These are phyloP conservation scores for Clytia hemisphaerica DNA, from an alignment of 30 jellyfish, hydroid and myxozoan species.

Conservation along the genomic window DNA sequence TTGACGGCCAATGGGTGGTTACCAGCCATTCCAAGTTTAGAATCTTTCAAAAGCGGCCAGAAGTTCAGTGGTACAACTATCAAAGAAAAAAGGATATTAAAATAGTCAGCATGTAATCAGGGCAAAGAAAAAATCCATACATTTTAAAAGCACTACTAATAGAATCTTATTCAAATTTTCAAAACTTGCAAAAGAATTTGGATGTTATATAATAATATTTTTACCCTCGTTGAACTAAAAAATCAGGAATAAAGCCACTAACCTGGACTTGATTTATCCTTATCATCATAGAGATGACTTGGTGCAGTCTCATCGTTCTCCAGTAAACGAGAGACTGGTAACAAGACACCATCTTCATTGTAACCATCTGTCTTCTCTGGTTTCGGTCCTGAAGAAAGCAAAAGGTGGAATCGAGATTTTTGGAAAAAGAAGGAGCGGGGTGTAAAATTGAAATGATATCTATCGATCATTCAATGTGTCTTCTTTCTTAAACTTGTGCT, in stretches of 20 bases:
- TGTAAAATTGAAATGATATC: background rate
- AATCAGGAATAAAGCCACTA: too few relatives aligned
- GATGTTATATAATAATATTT: too few relatives aligned
- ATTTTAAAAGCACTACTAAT: too few relatives aligned
- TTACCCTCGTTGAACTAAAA: too few relatives aligned
- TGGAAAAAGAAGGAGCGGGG: background rate
- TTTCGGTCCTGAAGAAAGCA: conserved; percentile 66
- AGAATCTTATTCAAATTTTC: background rate
- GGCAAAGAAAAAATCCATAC: background rate
- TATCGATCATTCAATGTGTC: background rate
- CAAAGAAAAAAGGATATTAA: background rate
- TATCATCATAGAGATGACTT: conserved; percentile 43
- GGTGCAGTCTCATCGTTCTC: conserved; percentile 67
- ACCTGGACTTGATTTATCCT: conserved; percentile 42
- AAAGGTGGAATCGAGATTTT: background rate
- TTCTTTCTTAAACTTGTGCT: too few relatives aligned
- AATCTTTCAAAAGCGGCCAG: conserved; percentile 89
- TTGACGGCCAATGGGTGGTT: conserved; percentile 76
- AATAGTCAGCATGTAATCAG: background rate
- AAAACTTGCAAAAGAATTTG: background rate
- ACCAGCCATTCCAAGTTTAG: conserved; percentile 79
- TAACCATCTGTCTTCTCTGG: conserved; percentile 81
- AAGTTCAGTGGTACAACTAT: conserved; percentile 71
- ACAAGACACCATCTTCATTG: conserved; percentile 65
- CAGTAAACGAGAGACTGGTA: conserved; percentile 81